These are phyloP conservation scores for Ciconia boyciana DNA, from an alignment of 2,113 vertebrate genomes.

Conservation along the genomic window DNA sequence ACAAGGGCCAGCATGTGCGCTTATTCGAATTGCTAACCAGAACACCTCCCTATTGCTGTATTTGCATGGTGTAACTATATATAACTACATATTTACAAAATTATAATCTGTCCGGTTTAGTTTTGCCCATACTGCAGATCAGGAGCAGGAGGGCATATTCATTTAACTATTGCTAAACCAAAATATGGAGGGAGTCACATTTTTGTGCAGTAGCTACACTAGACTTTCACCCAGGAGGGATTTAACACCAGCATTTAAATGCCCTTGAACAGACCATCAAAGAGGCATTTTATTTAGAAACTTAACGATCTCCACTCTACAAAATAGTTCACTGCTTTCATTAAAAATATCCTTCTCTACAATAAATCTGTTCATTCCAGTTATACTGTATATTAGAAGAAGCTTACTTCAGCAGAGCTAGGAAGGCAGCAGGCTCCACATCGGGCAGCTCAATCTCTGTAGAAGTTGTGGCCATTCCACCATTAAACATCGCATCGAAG, in stretches of 20 bases:
- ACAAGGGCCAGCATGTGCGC: background rate
- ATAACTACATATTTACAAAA: background rate
- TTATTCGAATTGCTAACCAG: background rate
- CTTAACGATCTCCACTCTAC: background rate
- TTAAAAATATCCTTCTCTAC: background rate
- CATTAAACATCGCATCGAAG: conserved; percentile 98
- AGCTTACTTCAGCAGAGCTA: conserved; percentile 92
- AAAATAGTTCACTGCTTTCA: background rate
- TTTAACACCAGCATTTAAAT: background rate
- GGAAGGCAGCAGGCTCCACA: conserved; percentile 93
- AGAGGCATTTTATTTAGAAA: background rate
- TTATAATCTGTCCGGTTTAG: too few relatives aligned
- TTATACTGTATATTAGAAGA: background rate
- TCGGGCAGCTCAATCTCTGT: conserved; percentile 96
- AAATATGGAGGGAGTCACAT: background rate
- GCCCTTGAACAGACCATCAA: background rate
- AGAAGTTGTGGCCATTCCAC: conserved; percentile 96
- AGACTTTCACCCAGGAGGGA: background rate
- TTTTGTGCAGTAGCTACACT: background rate
- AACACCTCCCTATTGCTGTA: background rate
- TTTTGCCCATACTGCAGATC: background rate
- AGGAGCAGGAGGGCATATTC: background rate
- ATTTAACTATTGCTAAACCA: background rate
- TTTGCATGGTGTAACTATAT: accelerated
- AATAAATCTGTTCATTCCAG: background rate